Percentiles rank a stretch among this genome's conserved stretches.
phyloP scores from a whole-genome alignment of 1,140 invertebrate genomes.

The Euglossa dilemma region DNA sequence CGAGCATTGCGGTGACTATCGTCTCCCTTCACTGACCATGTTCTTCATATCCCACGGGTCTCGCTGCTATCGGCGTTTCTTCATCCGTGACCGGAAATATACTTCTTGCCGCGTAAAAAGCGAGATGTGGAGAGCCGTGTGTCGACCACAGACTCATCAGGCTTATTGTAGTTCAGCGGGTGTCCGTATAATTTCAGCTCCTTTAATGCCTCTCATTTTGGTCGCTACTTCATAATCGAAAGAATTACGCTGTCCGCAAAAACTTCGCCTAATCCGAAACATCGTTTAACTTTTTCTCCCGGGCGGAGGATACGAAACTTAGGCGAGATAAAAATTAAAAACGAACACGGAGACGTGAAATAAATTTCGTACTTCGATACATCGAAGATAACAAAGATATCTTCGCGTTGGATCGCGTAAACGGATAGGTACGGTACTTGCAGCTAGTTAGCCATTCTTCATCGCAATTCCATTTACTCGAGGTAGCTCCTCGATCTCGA shows the following conservation, averaged over 20 bases:
- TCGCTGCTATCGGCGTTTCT: constrained; percentile 47
- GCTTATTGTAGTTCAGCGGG: constrained; percentile 8
- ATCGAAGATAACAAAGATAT: no score
- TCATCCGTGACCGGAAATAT: constrained; percentile 60
- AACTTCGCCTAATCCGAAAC: no score
- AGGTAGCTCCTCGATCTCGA: not conserved
- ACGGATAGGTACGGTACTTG: no score
- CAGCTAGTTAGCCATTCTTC: not conserved
- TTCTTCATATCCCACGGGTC: constrained; percentile 53
- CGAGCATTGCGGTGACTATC: constrained; percentile 54
- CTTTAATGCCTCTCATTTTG: constrained; percentile 1
- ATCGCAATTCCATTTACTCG: not conserved
- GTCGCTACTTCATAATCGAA: not conserved
- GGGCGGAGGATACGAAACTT: not conserved
- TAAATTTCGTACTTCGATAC: no score
- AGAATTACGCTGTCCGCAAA: no score
- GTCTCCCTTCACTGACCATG: constrained; percentile 52
- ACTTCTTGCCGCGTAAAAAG: constrained; percentile 25
- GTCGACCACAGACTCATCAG: constrained; percentile 38
- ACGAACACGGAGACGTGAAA: no score
- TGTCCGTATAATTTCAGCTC: constrained; percentile 28
- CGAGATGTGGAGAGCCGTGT: not conserved
- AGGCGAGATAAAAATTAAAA: not conserved
- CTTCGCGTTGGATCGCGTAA: no score
- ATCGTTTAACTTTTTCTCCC: not conserved